Evolutionary conservation across 2,888 invertebrate genomes (phyloP).

Genomic region (Drosophila fungiperda): DNA sequence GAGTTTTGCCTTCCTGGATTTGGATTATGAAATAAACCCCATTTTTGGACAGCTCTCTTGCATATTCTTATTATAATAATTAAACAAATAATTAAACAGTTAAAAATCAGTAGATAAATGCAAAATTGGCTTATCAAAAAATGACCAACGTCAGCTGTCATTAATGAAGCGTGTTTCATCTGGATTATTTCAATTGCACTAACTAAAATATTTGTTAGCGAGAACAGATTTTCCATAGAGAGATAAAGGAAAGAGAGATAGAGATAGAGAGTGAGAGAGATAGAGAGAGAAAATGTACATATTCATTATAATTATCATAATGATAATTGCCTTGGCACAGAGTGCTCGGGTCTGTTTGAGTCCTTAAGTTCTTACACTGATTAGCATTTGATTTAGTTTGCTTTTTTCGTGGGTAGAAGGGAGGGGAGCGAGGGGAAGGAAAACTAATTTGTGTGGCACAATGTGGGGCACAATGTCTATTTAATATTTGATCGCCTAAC

Average conservation of each 20-base stretch:
- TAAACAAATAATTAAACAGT: too few species aligned
- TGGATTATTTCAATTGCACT: conserved; percentile 2
- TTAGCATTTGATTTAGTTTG: conserved; percentile 59
- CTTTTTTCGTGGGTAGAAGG: conserved; percentile 18
- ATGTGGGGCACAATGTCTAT: conserved; percentile 38
- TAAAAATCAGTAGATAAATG: background rate
- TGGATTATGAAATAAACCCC: too few species aligned
- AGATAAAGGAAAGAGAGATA: background rate
- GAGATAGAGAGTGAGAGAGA: background rate
- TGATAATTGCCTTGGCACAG: conserved; percentile 62
- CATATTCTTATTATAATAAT: too few species aligned
- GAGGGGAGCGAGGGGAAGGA: too few species aligned
- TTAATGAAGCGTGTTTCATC: background rate
- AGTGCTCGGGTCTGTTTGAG: background rate
- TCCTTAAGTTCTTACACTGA: conserved; percentile 18
- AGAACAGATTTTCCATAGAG: conserved; percentile 16
- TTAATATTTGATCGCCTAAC: conserved; percentile 72
- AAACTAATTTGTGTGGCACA: conserved; percentile 30
- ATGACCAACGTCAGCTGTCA: background rate
- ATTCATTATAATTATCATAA: conserved; percentile 76
- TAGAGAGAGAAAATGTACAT: conserved; percentile 37
- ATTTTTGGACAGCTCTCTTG: too few species aligned
- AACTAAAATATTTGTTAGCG: conserved; percentile 5
- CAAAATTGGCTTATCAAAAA: background rate
- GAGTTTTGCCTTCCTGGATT: too few species aligned